phyloP scores from a whole-genome alignment of 2,797 vertebrate species.

The Periparus ater region DNA sequence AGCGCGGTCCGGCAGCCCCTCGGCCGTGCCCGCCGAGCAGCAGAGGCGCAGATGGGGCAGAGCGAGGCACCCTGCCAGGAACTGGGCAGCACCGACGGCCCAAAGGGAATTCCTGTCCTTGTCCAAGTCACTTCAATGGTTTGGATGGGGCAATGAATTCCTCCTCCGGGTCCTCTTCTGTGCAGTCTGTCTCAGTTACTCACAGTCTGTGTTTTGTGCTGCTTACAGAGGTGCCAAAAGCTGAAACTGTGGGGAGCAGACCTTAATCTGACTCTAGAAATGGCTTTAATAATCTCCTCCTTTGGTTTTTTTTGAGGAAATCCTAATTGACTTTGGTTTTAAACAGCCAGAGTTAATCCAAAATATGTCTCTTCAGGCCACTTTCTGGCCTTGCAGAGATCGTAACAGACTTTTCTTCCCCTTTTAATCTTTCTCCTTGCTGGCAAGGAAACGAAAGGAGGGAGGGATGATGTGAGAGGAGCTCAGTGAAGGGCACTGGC shows the following conservation, averaged over 20 bases:
- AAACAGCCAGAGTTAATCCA: background rate
- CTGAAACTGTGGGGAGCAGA: background rate
- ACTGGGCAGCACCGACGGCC: background rate
- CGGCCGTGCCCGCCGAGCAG: background rate
- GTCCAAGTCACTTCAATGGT: background rate
- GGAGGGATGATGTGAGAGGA: background rate
- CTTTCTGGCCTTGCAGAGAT: background rate
- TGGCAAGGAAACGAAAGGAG: background rate
- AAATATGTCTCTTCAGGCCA: background rate
- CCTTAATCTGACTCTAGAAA: background rate
- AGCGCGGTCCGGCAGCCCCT: background rate
- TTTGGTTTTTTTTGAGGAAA: too few species aligned
- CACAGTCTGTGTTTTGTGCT: background rate
- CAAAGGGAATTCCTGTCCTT: background rate
- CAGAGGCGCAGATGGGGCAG: background rate
- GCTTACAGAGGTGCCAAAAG: background rate
- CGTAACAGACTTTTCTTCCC: background rate
- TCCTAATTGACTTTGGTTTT: background rate
- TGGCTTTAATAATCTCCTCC: background rate
- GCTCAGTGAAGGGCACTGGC: background rate
- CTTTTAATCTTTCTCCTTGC: background rate
- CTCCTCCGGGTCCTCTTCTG: background rate
- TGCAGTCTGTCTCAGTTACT: background rate
- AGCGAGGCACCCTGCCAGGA: background rate
- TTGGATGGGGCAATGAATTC: background rate